Base-by-base conservation (phyloP, 2,888 invertebrate species). In the Pammene aurita region DNA sequence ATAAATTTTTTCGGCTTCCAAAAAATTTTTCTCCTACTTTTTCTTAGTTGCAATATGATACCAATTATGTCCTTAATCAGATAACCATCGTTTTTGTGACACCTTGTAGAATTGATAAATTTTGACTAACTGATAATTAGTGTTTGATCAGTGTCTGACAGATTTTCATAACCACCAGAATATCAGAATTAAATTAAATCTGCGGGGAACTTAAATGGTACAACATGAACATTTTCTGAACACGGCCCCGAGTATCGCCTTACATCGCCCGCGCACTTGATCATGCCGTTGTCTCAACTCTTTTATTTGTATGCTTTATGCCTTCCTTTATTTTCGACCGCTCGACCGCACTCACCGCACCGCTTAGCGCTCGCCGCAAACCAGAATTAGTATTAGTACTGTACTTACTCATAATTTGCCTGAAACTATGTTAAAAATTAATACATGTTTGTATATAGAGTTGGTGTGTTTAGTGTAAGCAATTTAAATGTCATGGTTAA, bases 201-300 rank as follows among this genome's bases (percentile, higher is more conserved):
- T 26, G 26, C n/a, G 26, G 4, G 26, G 26, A 2, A 26, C 10
- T 54, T n/a, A n/a, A 13, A 54, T 2, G 34, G 13, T 54, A 54
- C 6, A 11, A 13, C 6, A 18, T 7, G 54, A 16, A 7, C 4
- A 34, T 54, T 7, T 34, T 54, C 54, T n/a, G 54, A 54, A 54
- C 34, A 16, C 5, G 13, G 52, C 7, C 34, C 54, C 34, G 34
- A 83, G 84, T 90, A 90, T 91, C 91, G 80, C 79, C 84, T 91
- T 90, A 89, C 91, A 87, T 85, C 85, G 85, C 75, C 85, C 86
- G 87, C 85, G 84, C 86, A 88, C 89, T 89, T 90, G 90, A 90
- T 90, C 90, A 88, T 88, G 85, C 85, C 84, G 88, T 87, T 86
- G 88, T 87, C 87, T 80, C 77, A 72, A 71, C 80, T 85, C 81